Evolutionary conservation across 2,888 invertebrate genomes (phyloP).

Genomic region (Diarsia rubi): DNA sequence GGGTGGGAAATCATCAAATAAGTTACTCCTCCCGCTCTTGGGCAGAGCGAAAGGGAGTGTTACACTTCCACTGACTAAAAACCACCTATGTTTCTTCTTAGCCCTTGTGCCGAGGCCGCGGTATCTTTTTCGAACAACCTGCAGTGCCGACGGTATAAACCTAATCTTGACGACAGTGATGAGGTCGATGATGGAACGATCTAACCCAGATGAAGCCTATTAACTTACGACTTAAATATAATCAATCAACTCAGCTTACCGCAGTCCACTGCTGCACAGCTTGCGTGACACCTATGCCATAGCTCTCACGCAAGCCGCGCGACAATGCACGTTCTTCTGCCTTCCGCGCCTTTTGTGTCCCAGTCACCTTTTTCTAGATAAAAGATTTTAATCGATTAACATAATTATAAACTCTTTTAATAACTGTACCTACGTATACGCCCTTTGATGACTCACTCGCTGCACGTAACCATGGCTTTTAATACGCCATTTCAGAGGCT

Average conservation of each 20-base stretch:
- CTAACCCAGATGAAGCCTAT: too few relatives aligned
- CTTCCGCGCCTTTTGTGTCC: not conserved
- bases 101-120: too few relatives aligned
- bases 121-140: too few relatives aligned
- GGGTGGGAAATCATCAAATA: too few relatives aligned
- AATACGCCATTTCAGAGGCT: not conserved
- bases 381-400: not conserved
- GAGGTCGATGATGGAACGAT: too few relatives aligned
- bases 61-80: too few relatives aligned
- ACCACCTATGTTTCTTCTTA: too few relatives aligned
- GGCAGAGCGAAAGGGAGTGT: too few relatives aligned
- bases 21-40: too few relatives aligned
- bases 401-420: not conserved
- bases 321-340: not conserved
- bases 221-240: too few relatives aligned
- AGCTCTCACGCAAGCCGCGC: not conserved
- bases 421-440: not conserved
- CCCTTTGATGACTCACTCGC: not conserved
- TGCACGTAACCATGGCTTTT: not conserved
- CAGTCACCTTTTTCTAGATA: not conserved
- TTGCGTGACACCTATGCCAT: not conserved
- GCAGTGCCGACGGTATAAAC: too few relatives aligned
- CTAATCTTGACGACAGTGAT: too few relatives aligned
- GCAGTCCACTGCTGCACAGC: not conserved
- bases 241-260: not conserved